Conservation (phyloP, 2,113 vertebrate genomes). For the Pristiophorus japonicus region DNA sequence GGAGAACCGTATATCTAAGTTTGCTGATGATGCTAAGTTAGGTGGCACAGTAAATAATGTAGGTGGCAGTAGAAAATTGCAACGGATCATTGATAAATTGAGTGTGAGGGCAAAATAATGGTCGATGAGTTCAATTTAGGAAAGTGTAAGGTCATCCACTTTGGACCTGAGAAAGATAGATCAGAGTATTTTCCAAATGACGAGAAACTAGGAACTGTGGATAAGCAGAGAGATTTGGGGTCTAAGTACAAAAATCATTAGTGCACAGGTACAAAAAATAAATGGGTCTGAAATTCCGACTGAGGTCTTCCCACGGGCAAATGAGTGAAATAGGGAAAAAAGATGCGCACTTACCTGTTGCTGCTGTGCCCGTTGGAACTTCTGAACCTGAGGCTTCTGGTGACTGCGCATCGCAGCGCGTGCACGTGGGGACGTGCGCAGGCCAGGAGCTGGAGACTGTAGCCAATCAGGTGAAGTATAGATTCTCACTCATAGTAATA, state of each 20-base stretch:
- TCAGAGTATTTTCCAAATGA: background rate
- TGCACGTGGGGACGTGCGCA: too few species aligned
- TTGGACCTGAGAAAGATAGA: background rate
- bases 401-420: too few species aligned
- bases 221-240: background rate
- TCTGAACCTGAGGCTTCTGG: too few species aligned
- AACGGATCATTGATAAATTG: background rate
- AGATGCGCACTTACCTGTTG: too few species aligned
- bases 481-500: too few species aligned
- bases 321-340: too few species aligned
- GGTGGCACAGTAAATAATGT: background rate
- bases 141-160: background rate
- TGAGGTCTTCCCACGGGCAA: too few species aligned
- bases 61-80: background rate
- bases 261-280: too few species aligned
- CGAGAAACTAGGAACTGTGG: background rate
- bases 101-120: background rate
- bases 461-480: too few species aligned
- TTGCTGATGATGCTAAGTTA: background rate
- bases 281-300: too few species aligned
- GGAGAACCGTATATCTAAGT: background rate
- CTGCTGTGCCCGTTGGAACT: too few species aligned
- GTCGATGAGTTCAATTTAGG: background rate
- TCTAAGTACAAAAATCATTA: background rate
- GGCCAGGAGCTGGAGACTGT: too few species aligned